Conservation (phyloP, 2,888 invertebrate genomes). For the Tryphoninae sp. region DNA sequence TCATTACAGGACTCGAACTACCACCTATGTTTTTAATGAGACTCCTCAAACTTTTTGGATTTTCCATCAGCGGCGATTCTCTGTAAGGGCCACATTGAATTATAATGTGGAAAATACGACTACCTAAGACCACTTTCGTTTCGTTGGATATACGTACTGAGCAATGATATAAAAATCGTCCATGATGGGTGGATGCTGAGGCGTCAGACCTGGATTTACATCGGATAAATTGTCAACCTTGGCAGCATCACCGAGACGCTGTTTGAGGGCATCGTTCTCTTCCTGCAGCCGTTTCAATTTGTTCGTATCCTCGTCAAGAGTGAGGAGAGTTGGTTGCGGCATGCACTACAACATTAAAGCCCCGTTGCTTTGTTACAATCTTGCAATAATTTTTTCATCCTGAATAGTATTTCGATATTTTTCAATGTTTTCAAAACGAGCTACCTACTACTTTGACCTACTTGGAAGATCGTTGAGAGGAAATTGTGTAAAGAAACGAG, state of each 20-base stretch:
- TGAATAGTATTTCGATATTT: conserved; percentile 18
- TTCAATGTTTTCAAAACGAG: not conserved
- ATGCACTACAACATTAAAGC: conserved; percentile 85
- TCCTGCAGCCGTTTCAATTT: conserved; percentile 91
- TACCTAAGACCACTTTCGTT: not conserved
- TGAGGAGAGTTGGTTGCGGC: conserved; percentile 92
- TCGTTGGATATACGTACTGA: conserved; percentile 83
- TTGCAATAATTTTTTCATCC: not conserved
- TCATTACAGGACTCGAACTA: conserved; percentile 90
- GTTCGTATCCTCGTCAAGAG: conserved; percentile 92
- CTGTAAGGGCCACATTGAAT: conserved; percentile 76
- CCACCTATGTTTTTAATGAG: conserved; percentile 91
- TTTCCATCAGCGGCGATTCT: conserved; percentile 81
- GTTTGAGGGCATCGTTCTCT: conserved; percentile 89
- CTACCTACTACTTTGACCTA: conserved; percentile 73
- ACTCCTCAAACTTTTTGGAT: conserved; percentile 89
- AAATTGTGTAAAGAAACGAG: conserved; percentile 96
- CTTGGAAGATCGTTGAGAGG: conserved; percentile 92
- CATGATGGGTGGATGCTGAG: conserved; percentile 90
- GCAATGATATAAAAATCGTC: conserved; percentile 96
- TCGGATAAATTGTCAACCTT: conserved; percentile 83
- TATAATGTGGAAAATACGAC: not conserved
- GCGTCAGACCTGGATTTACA: conserved; percentile 86
- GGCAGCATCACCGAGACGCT: conserved; percentile 83
- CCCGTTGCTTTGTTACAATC: not conserved